Evolutionary conservation across 35 echinoderm and acorn worm genomes (phyloP).

Genomic region (Apostichopus japonicus): DNA sequence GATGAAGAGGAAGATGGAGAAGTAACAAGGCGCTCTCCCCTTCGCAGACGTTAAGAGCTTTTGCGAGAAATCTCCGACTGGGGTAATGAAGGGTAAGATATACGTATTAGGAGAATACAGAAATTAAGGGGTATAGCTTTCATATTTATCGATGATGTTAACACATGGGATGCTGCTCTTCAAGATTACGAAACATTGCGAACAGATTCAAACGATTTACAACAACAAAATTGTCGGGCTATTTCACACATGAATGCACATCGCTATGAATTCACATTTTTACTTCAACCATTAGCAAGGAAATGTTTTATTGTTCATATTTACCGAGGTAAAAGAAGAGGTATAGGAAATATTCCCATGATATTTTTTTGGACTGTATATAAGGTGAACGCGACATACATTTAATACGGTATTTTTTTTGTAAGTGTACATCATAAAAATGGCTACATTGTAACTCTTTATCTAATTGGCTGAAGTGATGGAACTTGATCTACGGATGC

Average conservation of each 20-base stretch:
- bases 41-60: constrained; percentile 13
- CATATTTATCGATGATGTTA: neutral
- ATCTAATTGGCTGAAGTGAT: neutral
- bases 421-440: no score
- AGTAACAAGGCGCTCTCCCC: neutral
- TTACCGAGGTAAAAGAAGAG: no score
- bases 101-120: neutral
- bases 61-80: neutral
- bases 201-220: neutral
- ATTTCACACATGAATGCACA: neutral
- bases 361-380: no score
- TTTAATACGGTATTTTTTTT: no score
- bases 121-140: neutral
- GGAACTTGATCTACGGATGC: neutral
- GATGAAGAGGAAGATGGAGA: neutral
- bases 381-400: no score
- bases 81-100: neutral
- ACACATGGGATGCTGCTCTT: neutral
- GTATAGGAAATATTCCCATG: no score
- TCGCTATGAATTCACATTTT: neutral
- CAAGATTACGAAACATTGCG: neutral
- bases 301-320: no score
- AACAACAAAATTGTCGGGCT: neutral
- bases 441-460: neutral
- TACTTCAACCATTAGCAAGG: neutral